Evolutionary conservation across 1,140 invertebrate species (phyloP).

Genomic region (Muscidifurax raptorellus): DNA sequence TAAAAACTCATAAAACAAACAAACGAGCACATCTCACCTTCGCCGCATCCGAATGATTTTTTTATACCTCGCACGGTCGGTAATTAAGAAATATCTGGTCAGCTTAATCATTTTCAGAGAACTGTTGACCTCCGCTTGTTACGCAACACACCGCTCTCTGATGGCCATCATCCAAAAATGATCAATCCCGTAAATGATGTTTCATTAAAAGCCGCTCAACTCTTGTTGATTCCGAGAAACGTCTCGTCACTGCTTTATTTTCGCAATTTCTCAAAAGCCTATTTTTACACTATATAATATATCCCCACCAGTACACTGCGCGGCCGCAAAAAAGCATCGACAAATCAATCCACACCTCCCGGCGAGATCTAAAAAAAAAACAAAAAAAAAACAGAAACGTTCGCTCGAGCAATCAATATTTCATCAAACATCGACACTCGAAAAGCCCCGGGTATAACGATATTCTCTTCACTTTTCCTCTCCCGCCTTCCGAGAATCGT

Average conservation of each 20-base stretch:
- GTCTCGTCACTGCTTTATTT: background rate
- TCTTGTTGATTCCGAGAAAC: background rate
- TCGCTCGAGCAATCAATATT: conserved; percentile 22
- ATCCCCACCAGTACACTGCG: background rate
- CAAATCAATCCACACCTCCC: background rate
- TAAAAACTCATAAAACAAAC: background rate
- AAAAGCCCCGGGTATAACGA: background rate
- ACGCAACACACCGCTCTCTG: background rate
- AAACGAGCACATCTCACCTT: conserved; percentile 18
- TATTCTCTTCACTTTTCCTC: background rate
- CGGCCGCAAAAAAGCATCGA: background rate
- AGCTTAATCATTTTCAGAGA: conserved; percentile 35
- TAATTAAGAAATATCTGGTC: conserved; percentile 16
- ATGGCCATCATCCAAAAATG: background rate
- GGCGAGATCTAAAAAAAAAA: background rate
- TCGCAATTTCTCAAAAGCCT: no score
- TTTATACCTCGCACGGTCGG: background rate
- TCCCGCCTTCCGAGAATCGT: conserved; percentile 34
- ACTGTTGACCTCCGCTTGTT: background rate
- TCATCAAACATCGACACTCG: conserved; percentile 10
- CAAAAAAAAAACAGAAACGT: background rate
- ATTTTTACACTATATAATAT: no score
- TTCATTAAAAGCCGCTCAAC: conserved; percentile 9
- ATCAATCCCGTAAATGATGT: conserved; percentile 19
- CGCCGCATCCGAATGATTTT: background rate